Conservation (phyloP, 1,140 invertebrate genomes). For the Drosophila rhopaloa region DNA sequence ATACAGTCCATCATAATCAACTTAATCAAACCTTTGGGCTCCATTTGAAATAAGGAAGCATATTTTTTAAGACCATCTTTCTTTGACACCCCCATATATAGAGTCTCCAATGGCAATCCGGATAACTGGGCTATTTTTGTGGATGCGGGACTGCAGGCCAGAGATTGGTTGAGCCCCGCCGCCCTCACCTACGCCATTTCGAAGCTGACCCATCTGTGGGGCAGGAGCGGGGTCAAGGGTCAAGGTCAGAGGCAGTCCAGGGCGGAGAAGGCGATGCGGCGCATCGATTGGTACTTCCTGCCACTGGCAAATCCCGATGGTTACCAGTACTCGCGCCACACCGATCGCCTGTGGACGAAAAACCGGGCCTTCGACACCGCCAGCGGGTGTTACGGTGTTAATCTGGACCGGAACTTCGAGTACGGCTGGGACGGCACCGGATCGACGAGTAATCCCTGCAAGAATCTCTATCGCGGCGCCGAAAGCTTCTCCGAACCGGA, state of each 20-base stretch:
- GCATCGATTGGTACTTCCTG: constrained; percentile 92
- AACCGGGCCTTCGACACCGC: constrained; percentile 86
- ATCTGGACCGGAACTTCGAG: constrained; percentile 93
- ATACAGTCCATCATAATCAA: too few species aligned
- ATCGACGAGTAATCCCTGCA: constrained; percentile 91
- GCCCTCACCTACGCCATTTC: constrained; percentile 91
- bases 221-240: neutral
- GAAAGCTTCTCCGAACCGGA: constrained; percentile 94
- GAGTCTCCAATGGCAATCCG: constrained; percentile 88
- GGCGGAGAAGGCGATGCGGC: constrained; percentile 87
- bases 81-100: constrained; percentile 44
- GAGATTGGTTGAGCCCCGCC: constrained; percentile 95
- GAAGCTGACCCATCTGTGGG: constrained; percentile 89
- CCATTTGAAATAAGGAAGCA: too few species aligned
- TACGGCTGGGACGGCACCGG: constrained; percentile 92
- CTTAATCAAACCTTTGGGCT: too few species aligned
- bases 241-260: constrained; percentile 36
- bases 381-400: constrained; percentile 90
- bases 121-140: constrained; percentile 88
- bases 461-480: constrained; percentile 91
- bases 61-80: too few species aligned
- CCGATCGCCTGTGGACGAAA: constrained; percentile 90
- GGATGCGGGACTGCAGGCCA: constrained; percentile 90
- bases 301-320: constrained; percentile 91
- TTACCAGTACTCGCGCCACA: constrained; percentile 88